Evolutionary conservation across 2,888 invertebrate genomes (phyloP).

Genomic region (Standfussiana lucernea): DNA sequence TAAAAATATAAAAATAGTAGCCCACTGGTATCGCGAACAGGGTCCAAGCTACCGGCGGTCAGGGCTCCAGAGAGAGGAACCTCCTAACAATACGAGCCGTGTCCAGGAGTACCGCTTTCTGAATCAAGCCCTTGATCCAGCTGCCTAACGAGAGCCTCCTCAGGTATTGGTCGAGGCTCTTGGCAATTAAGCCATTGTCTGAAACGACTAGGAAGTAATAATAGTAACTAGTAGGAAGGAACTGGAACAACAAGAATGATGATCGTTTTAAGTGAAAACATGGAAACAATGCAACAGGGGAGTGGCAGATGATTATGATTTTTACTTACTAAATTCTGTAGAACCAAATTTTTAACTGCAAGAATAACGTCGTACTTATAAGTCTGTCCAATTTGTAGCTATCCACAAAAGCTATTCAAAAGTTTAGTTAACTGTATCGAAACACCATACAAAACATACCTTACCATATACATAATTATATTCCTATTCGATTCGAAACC

Average conservation of each 20-base stretch:
- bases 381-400: background rate
- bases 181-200: too few relatives aligned
- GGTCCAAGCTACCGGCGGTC: too few relatives aligned
- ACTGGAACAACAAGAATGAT: background rate
- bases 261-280: background rate
- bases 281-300: background rate
- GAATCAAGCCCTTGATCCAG: too few relatives aligned
- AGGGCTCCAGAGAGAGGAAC: too few relatives aligned
- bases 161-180: too few relatives aligned
- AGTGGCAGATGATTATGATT: background rate
- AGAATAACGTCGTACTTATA: background rate
- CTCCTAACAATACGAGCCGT: too few relatives aligned
- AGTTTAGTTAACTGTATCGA: background rate
- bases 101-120: too few relatives aligned
- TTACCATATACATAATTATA: background rate
- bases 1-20: too few relatives aligned
- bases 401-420: background rate
- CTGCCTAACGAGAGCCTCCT: too few relatives aligned
- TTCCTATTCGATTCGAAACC: conserved; percentile 4
- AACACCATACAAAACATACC: background rate
- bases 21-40: too few relatives aligned
- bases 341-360: background rate
- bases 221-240: background rate
- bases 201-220: too few relatives aligned
- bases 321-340: background rate